Evolutionary conservation across 2,113 vertebrate species (phyloP).

Genomic region (Cynopterus brachyotis): DNA sequence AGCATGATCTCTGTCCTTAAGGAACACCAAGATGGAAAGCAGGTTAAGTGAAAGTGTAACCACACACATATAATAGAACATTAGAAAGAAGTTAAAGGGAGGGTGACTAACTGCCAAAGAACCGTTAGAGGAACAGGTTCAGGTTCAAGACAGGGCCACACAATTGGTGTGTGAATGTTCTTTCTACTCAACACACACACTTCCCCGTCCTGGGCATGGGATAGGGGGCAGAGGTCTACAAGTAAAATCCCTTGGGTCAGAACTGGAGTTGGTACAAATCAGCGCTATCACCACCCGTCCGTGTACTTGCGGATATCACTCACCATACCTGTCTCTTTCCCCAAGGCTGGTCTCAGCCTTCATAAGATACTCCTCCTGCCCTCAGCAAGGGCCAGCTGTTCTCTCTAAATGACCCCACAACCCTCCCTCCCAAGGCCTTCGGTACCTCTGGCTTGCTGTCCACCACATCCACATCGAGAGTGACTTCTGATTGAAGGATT

Average conservation of each 20-base stretch:
- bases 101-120: background rate
- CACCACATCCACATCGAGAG: slow-evolving; percentile 85
- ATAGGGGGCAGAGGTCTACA: background rate
- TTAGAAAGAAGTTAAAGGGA: background rate
- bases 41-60: background rate
- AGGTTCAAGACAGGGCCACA: background rate
- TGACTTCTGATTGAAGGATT: slow-evolving; percentile 89
- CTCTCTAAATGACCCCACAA: background rate
- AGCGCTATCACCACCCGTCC: background rate
- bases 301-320: background rate
- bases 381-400: background rate
- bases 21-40: background rate
- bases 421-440: background rate
- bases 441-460: slow-evolving; percentile 92
- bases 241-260: background rate
- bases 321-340: background rate
- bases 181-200: background rate
- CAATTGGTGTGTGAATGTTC: accelerated
- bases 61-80: background rate
- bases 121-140: background rate
- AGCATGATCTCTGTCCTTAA: background rate
- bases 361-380: background rate
- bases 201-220: too few relatives aligned
- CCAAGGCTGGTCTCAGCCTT: background rate
- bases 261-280: background rate